Evolutionary conservation across 2,888 invertebrate genomes (phyloP), one percentile per base, ranked within the genome.

Genomic region (Ornithoptera priamus): DNA sequence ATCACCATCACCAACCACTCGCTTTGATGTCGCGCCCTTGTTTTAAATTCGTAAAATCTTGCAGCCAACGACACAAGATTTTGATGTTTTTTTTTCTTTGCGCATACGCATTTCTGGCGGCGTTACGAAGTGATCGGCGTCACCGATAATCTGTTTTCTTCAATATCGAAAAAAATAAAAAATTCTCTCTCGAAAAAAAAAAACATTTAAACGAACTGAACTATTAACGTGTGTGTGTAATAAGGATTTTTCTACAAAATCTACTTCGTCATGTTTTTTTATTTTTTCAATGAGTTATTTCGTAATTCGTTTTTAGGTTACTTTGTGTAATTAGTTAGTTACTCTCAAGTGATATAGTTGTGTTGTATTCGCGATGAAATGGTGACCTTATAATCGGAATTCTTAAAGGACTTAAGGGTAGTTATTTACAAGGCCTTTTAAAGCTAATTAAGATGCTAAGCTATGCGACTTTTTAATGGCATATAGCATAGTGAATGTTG

Each of bases 361-460:
- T 79, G 85, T 84, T 87, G 88, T 87, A 87, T 85, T 86, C 82
- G 82, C 87, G 85, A 88, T 84, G 85, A 88, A 87, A 89, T 85
- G 84, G 89, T 91, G 91, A 89, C 90, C 90, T 91, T 91, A 86
- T 85, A 85, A 85, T 85, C 84, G 89, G 88, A 88, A 90, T 91
- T 90, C 86, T 88, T 86, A 85, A 90, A 87, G 87, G 88, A 89
- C 86, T 81, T 90, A 90, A 91, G 90, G 87, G 88, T 91, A 90
- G 90, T 80, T 90, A 89, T 87, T 84, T 84, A 86, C 86, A 90
- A 83, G 91, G 92, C 92, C 92, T 92, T 92, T 85, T 85, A 85
- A 46, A 84, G 78, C 79, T 89, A 88, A 85, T 81, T 88, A 85
- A 86, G 84, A 77, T 85, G 84, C 81, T 85, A 84, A 83, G 87